Conservation (phyloP, 2,888 invertebrate genomes). For the Drosophila antonietae region DNA sequence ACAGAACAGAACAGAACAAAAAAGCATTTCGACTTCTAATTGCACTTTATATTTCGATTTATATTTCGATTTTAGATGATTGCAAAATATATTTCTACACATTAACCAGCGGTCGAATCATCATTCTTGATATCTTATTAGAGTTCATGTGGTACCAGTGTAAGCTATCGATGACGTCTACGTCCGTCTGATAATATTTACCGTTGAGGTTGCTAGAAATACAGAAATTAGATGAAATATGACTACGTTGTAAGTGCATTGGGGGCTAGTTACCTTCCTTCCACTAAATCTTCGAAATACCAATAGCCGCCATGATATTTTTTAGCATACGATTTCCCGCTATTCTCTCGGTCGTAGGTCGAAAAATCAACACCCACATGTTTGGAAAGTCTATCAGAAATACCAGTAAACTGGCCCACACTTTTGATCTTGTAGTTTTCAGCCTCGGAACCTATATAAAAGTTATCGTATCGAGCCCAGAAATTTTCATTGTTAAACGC, state of each 20-base stretch:
- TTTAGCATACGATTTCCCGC: fast-evolving
- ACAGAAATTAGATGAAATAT: background rate
- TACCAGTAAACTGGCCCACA: background rate
- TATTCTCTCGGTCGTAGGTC: background rate
- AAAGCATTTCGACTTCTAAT: background rate
- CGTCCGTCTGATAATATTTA: background rate
- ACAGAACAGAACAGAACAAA: background rate
- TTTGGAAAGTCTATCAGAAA: fast-evolving
- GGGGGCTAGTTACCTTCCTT: background rate
- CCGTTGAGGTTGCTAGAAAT: conserved; percentile 6
- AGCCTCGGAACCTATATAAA: background rate
- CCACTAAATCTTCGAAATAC: background rate
- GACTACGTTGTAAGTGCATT: background rate
- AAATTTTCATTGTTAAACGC: background rate
- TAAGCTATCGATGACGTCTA: background rate
- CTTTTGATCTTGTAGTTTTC: background rate
- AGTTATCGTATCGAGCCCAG: background rate
- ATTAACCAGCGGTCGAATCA: background rate
- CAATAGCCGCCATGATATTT: background rate
- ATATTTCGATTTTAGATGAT: background rate
- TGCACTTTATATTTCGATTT: background rate
- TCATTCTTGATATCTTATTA: background rate
- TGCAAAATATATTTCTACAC: background rate
- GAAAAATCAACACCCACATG: background rate
- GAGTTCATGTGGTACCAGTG: background rate